Percentiles rank a stretch among this genome's conserved stretches.
Evolutionary conservation across 30 jellyfish, hydroid and myxozoan genomes (phyloP).

Genomic region (Cassiopea andromeda): DNA sequence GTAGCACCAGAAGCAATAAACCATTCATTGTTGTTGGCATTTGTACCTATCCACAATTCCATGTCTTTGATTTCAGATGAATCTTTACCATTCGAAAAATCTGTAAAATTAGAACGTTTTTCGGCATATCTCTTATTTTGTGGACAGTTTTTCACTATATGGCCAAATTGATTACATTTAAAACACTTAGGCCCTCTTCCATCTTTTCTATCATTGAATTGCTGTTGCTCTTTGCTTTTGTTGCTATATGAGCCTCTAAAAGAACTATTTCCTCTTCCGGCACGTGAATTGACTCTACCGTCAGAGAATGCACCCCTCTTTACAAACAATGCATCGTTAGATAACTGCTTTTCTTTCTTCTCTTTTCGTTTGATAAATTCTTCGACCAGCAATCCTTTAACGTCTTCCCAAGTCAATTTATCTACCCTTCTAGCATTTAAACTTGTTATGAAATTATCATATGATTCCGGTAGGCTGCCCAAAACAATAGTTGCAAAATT

Average conservation of each 20-base stretch:
- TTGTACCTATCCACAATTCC: conserved; percentile 39
- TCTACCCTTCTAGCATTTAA: conserved; percentile 55
- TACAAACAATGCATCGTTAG: conserved; percentile 50
- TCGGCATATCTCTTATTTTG: conserved; percentile 49
- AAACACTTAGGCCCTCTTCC: conserved; percentile 56
- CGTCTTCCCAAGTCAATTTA: conserved; percentile 44
- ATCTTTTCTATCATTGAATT: conserved; percentile 24
- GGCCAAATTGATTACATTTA: conserved; percentile 61
- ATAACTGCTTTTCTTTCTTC: conserved; percentile 36
- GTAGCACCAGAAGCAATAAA: conserved; percentile 67
- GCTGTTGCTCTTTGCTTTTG: conserved; percentile 32
- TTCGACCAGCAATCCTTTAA: conserved; percentile 60
- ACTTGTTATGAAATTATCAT: conserved; percentile 31
- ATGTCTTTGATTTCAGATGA: conserved; percentile 20
- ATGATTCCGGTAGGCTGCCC: conserved; percentile 58
- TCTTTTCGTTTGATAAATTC: conserved; percentile 63
- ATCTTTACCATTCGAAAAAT: conserved; percentile 12
- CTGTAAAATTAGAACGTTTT: conserved; percentile 51
- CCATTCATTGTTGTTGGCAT: conserved; percentile 42
- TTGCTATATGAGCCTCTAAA: conserved; percentile 54
- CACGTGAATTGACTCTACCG: conserved; percentile 56
- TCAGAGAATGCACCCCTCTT: conserved; percentile 42
- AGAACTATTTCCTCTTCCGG: conserved; percentile 54
- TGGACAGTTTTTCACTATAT: conserved; percentile 37
- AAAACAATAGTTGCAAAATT: conserved; percentile 42